phyloP scores from a whole-genome alignment of 2,888 invertebrate species.

The Tupiocoris notatus region DNA sequence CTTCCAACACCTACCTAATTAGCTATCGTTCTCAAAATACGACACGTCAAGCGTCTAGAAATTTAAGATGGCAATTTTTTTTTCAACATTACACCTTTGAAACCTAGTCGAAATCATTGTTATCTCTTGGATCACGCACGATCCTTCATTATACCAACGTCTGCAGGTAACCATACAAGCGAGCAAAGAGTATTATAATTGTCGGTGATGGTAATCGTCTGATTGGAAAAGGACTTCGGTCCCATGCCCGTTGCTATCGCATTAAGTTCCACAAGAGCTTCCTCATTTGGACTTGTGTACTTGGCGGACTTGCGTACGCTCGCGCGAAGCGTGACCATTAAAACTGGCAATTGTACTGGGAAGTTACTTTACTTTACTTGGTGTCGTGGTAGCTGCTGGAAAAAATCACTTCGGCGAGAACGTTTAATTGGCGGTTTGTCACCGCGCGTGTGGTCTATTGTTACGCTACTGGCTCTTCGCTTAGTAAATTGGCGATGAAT shows the following conservation, averaged over 20 bases:
- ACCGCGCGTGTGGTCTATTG: conserved; percentile 24
- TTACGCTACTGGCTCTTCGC: neutral
- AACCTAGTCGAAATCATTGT: neutral
- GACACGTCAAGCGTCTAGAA: neutral
- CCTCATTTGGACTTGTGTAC: conserved; percentile 24
- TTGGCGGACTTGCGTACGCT: conserved; percentile 7
- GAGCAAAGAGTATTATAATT: conserved; percentile 5
- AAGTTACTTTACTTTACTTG: neutral
- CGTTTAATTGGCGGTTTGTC: conserved; percentile 4
- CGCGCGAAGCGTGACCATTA: conserved; percentile 24
- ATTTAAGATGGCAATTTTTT: neutral
- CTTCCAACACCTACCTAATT: no score
- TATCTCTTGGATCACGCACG: conserved; percentile 22
- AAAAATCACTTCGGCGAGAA: conserved; percentile 4
- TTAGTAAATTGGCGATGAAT: neutral
- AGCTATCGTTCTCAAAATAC: no score
- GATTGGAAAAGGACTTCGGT: conserved; percentile 7
- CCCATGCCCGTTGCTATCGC: neutral
- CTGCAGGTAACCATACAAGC: neutral
- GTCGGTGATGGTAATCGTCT: conserved; percentile 17
- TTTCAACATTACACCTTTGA: neutral
- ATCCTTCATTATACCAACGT: conserved; percentile 11
- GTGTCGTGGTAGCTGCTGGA: neutral
- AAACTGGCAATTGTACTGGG: conserved; percentile 21
- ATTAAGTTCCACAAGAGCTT: conserved; percentile 14